Conservation (phyloP, 2,888 invertebrate species). For the Lasioglossum pauxillum region DNA sequence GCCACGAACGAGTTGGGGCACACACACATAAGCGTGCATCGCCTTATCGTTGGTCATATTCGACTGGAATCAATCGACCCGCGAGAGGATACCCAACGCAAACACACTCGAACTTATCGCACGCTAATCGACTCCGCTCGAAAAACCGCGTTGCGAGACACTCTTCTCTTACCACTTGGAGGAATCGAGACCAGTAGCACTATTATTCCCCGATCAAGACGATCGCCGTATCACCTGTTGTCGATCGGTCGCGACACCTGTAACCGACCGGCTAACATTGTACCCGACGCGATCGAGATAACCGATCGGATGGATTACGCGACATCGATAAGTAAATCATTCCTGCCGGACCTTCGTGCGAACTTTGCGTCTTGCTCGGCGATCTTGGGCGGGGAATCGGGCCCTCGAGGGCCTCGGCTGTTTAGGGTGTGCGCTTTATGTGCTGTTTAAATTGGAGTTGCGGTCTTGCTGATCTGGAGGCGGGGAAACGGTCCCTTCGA, state of each 20-base stretch:
- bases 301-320: conserved; percentile 37
- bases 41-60: conserved; percentile 64
- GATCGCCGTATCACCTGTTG: conserved; percentile 36
- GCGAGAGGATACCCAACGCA: conserved; percentile 59
- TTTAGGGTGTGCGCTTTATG: background rate
- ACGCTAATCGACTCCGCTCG: conserved; percentile 38
- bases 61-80: conserved; percentile 65
- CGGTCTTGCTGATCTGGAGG: background rate
- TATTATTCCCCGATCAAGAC: background rate
- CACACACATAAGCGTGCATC: background rate
- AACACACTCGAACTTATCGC: conserved; percentile 61
- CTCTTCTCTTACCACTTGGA: background rate
- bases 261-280: conserved; percentile 44
- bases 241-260: conserved; percentile 52
- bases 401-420: background rate
- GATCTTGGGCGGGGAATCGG: background rate
- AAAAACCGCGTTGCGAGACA: conserved; percentile 18
- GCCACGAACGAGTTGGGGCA: conserved; percentile 30
- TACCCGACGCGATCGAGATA: conserved; percentile 15
- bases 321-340: conserved; percentile 29
- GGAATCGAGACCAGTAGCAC: background rate
- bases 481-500: background rate
- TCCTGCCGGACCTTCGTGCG: background rate
- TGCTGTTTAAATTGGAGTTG: background rate
- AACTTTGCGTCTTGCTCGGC: background rate